A percentile compares a stretch with the other conserved stretches of the same genome.
Conservation (phyloP, 1,140 invertebrate genomes). For the Pseudomyrmex gracilis region DNA sequence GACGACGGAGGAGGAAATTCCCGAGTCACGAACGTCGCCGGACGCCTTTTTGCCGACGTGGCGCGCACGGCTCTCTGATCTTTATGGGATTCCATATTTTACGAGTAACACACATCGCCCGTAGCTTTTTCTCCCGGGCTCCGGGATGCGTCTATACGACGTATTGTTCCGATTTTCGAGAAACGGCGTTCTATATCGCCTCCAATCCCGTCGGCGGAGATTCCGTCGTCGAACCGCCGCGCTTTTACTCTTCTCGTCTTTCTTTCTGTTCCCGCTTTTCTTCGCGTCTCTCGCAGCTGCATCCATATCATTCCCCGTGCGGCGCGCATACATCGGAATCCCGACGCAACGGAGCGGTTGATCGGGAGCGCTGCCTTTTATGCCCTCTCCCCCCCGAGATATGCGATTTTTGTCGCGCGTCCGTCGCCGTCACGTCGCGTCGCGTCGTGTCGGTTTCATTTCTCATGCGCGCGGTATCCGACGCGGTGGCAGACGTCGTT, state of each 20-base stretch:
- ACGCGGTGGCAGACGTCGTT: constrained; percentile 12
- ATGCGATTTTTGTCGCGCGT: constrained; percentile 30
- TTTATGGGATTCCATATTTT: constrained; percentile 75
- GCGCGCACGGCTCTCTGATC: constrained; percentile 68
- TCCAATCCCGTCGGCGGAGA: constrained; percentile 23
- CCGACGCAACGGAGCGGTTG: constrained; percentile 32
- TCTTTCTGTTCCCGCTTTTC: background rate
- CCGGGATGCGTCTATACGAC: constrained; percentile 61
- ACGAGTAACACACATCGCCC: constrained; percentile 65
- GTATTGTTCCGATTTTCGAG: constrained; percentile 70
- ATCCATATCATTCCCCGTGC: constrained; percentile 16
- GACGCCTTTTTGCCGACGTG: constrained; percentile 69
- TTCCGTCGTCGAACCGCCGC: constrained; percentile 19
- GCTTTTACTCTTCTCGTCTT: background rate
- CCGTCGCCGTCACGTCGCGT: background rate
- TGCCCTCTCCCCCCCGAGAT: background rate
- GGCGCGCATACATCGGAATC: constrained; percentile 41
- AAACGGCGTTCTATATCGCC: constrained; percentile 52
- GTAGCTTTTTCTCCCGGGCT: constrained; percentile 61
- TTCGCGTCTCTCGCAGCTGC: constrained; percentile 1
- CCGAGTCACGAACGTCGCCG: constrained; percentile 55
- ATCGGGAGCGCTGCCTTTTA: constrained; percentile 23
- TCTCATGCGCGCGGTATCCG: constrained; percentile 6
- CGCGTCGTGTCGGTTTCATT: constrained; percentile 25
- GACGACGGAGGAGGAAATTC: constrained; percentile 29